Base-by-base conservation (phyloP, 2,888 invertebrate genomes). In the Mallateleia sp. region DNA sequence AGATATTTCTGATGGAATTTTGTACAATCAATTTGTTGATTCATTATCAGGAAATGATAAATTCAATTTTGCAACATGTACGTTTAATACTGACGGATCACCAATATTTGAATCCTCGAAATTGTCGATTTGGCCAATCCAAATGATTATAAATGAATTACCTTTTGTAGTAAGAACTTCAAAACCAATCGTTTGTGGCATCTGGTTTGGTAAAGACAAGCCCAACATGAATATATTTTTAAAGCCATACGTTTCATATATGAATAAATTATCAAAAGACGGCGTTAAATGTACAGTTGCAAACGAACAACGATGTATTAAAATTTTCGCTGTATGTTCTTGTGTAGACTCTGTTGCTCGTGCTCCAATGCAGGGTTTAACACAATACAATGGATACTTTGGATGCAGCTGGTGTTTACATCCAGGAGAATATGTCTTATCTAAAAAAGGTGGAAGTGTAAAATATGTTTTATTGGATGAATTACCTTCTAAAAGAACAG, bases 111-210 rank as follows among this genome's bases (percentile, higher is more conserved):
- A 81, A 56, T 77, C 71, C 22, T 81, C 86, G 6, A 64, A 52
- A 7, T 77, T 34, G 66, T 71, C 72, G 22, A 58, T 82, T 11
- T 86, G 81, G 81, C 78, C 81, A 28, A 86, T 86, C 9, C 78
- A 77, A 66, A 56, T 86, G 38, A 75, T 71, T 32, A 58, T 89
- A 2, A 90, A 87, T 72, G 89, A 90, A 42, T 11, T 89, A 14
- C 78, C 84, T 20, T 78, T 56, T 8, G 14, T 67, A 24, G 54
- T 58, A 62, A 45, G 74, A 50, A 50, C 2, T 38, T 38, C 47
- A 20, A 24, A 60, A 32, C 67, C 77, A 18, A 67, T 75, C 25
- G 60, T 88, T 47, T 45, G 45, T 11, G 78, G 74, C 45, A 52
- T 88, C 18, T 87, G 87, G 83, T 87, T 62, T 45, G 88, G 88